Evolutionary conservation across 2,888 invertebrate species (phyloP).

Genomic region (Megamerina dolium): DNA sequence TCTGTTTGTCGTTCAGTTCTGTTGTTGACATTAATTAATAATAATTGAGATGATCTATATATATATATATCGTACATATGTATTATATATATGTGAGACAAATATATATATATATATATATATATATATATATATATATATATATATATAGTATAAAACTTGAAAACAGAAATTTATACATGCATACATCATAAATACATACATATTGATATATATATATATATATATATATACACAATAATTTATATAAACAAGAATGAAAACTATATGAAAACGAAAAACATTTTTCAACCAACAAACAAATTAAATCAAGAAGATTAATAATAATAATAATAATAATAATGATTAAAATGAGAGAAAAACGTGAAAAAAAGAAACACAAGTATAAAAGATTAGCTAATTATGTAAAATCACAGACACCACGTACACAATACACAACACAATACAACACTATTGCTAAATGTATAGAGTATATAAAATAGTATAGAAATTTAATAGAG

Average conservation of each 20-base stretch:
- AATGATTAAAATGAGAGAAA: too few relatives aligned
- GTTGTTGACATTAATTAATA: constrained; percentile 39
- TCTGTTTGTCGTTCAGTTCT: constrained; percentile 43
- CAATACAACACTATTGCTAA: too few relatives aligned
- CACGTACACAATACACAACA: too few relatives aligned
- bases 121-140: neutral
- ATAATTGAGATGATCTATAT: neutral
- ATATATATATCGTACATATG: neutral
- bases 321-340: too few relatives aligned
- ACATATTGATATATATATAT: neutral
- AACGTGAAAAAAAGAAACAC: too few relatives aligned
- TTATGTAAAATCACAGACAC: too few relatives aligned
- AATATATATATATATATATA: neutral
- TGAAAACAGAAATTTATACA: neutral
- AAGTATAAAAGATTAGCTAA: too few relatives aligned
- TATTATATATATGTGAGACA: neutral
- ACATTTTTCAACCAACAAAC: too few relatives aligned
- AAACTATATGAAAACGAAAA: too few relatives aligned
- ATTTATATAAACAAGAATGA: neutral
- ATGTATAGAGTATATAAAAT: too few relatives aligned
- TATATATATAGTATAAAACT: neutral
- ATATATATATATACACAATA: neutral
- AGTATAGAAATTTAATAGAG: too few relatives aligned
- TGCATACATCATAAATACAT: neutral
- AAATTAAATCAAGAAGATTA: too few relatives aligned